Percentiles rank a stretch among this genome's conserved stretches.
phyloP scores from a whole-genome alignment of 1,140 invertebrate species.

The Zaprionus nigranus region DNA sequence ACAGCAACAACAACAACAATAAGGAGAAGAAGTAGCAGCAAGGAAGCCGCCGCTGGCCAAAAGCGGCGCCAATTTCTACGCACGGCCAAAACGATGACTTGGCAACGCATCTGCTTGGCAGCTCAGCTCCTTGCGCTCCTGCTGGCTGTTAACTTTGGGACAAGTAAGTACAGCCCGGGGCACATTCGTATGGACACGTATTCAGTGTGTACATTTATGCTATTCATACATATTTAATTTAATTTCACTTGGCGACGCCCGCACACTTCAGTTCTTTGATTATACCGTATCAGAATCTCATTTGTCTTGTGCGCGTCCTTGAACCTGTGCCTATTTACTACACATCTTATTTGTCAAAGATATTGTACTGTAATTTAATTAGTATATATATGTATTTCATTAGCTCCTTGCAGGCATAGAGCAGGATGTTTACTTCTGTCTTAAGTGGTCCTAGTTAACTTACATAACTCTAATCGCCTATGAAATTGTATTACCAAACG shows the following conservation, averaged over 20 bases:
- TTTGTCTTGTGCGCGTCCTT: constrained; percentile 10
- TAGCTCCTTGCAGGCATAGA: no score
- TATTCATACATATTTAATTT: constrained; percentile 73
- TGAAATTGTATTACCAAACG: constrained; percentile 13
- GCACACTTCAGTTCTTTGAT: background rate
- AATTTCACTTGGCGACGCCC: constrained; percentile 50
- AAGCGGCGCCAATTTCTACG: constrained; percentile 64
- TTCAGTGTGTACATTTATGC: constrained; percentile 14
- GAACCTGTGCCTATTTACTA: constrained; percentile 5
- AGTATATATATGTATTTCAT: background rate
- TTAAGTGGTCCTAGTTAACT: constrained; percentile 11
- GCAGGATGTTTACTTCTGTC: no score
- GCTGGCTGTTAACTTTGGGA: constrained; percentile 45
- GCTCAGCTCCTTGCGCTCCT: constrained; percentile 39
- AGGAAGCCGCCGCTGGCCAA: constrained; percentile 14
- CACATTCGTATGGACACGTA: constrained; percentile 4
- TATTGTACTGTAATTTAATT: background rate
- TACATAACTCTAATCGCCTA: constrained; percentile 12
- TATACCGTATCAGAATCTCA: background rate
- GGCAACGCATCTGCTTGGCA: constrained; percentile 45
- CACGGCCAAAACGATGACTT: constrained; percentile 52
- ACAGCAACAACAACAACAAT: constrained; percentile 38
- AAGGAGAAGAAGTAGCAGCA: background rate
- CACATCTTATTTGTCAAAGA: background rate
- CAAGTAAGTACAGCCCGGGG: constrained; percentile 70